Evolutionary conservation across 2,113 vertebrate species (phyloP).

Genomic region (Gnathonemus longibarbis): DNA sequence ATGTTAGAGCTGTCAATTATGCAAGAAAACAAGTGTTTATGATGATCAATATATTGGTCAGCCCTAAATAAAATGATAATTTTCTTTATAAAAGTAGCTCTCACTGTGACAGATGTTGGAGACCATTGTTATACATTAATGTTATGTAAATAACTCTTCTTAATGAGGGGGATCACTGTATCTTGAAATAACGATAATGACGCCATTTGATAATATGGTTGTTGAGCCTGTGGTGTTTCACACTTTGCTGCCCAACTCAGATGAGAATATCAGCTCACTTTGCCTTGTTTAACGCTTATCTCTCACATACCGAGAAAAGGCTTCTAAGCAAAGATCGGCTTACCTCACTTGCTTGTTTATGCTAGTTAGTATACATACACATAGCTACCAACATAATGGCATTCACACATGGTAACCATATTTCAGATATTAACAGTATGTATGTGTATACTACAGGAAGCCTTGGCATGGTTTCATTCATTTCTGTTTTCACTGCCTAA

Average conservation of each 20-base stretch:
- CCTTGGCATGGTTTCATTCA: not conserved
- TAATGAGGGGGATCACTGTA: not conserved
- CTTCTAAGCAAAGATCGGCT: not conserved
- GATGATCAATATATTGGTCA: not conserved
- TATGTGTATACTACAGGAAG: not conserved
- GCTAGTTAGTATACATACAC: not conserved
- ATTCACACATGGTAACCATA: not conserved
- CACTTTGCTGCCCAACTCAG: not conserved
- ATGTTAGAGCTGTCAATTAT: not conserved
- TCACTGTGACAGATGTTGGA: too few species aligned
- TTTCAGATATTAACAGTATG: not conserved
- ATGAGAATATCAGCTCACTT: not conserved
- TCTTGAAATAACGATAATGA: not conserved
- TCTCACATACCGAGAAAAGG: not conserved
- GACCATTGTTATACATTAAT: too few species aligned
- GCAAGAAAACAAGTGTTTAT: not conserved
- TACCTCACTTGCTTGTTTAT: not conserved
- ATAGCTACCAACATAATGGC: not conserved
- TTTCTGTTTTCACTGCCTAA: not conserved
- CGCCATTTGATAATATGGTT: not conserved
- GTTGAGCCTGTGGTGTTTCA: not conserved
- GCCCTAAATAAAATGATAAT: not conserved
- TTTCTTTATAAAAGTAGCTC: not conserved
- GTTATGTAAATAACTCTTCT: not conserved
- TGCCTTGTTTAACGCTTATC: not conserved